phyloP scores from a whole-genome alignment of 2,113 vertebrate genomes.

The Mobula birostris region DNA sequence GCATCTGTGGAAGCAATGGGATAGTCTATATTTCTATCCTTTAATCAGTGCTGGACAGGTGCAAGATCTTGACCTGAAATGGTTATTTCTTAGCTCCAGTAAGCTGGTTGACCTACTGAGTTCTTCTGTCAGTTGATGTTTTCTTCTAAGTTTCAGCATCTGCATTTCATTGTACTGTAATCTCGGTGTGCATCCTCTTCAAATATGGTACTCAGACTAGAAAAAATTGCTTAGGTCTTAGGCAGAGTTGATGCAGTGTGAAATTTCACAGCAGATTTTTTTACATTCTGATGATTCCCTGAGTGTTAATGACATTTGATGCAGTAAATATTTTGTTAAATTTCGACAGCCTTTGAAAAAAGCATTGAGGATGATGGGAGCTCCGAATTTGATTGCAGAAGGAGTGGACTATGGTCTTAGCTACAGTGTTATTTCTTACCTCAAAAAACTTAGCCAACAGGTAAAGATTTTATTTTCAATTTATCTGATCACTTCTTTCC shows the following conservation, averaged over 20 bases:
- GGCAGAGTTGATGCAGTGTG: neutral
- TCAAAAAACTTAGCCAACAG: slow-evolving; percentile 98
- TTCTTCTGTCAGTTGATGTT: no score
- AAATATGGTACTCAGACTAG: neutral
- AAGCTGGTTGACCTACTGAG: no score
- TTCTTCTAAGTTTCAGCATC: no score
- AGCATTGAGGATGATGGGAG: slow-evolving; percentile 93
- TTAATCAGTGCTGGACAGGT: no score
- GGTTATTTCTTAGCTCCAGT: no score
- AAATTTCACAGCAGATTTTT: neutral
- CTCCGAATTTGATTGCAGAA: slow-evolving; percentile 88
- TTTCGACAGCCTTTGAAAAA: slow-evolving; percentile 78
- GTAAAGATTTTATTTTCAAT: slow-evolving; percentile 50
- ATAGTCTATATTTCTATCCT: no score
- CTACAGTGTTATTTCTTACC: slow-evolving; percentile 94
- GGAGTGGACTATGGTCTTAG: slow-evolving; percentile 95
- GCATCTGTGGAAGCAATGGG: no score
- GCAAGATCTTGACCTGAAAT: no score
- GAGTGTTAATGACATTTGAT: neutral
- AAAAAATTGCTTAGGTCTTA: neutral
- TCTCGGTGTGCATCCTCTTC: neutral
- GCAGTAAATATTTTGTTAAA: slow-evolving; percentile 20
- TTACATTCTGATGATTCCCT: neutral
- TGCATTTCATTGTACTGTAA: neutral
- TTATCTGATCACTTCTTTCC: slow-evolving; percentile 44